Conservation (phyloP, 2,888 invertebrate species). For the Cryptus armator region DNA sequence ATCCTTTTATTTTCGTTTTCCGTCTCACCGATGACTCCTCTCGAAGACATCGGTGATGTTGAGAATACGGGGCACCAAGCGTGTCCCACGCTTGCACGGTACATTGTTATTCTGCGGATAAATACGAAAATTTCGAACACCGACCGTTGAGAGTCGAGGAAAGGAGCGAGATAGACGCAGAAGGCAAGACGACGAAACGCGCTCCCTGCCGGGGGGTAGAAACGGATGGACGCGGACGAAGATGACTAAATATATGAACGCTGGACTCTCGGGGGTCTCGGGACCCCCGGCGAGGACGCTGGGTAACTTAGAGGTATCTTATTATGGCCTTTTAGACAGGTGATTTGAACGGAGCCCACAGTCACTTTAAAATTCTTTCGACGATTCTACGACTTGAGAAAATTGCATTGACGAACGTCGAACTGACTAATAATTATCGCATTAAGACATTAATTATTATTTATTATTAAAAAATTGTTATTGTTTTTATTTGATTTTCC, state of each 20-base stretch:
- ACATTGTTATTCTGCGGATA: slow-evolving; percentile 65
- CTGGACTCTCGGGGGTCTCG: slow-evolving; percentile 19
- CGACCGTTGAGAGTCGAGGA: slow-evolving; percentile 59
- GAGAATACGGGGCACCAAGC: background rate
- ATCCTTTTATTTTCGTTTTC: slow-evolving; percentile 5
- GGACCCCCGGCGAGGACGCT: slow-evolving; percentile 40
- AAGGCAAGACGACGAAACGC: slow-evolving; percentile 17
- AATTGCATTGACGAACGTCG: background rate
- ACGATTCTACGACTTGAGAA: background rate
- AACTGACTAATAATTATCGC: too few species aligned
- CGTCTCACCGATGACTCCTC: slow-evolving; percentile 32
- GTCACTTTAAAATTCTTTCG: background rate
- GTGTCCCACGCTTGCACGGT: slow-evolving; percentile 41
- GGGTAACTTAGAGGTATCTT: slow-evolving; percentile 48
- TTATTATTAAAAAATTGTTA: too few species aligned
- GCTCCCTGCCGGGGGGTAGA: slow-evolving; percentile 37
- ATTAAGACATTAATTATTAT: too few species aligned
- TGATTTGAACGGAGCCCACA: slow-evolving; percentile 62
- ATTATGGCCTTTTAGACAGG: slow-evolving; percentile 70
- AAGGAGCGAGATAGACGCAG: slow-evolving; percentile 15
- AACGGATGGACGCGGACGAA: slow-evolving; percentile 19
- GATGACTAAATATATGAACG: slow-evolving; percentile 74
- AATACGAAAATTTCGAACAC: slow-evolving; percentile 66
- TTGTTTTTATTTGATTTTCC: too few species aligned
- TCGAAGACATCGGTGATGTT: slow-evolving; percentile 12